A percentile compares a stretch with the other conserved stretches of the same genome.
phyloP scores from a whole-genome alignment of 2,888 invertebrate genomes.

The Cephus pygmeus region DNA sequence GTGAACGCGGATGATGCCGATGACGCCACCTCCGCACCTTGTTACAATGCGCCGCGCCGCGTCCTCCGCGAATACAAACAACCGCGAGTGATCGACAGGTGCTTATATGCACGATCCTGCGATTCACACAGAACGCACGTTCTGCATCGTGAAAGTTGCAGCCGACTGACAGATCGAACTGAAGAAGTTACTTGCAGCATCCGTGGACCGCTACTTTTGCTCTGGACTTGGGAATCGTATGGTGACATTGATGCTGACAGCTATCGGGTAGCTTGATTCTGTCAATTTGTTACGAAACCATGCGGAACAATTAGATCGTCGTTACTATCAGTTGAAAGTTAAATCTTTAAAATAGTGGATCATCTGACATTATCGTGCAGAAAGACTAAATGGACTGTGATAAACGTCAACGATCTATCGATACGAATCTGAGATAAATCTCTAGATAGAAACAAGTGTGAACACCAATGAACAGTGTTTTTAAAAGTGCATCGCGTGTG shows the following conservation, averaged over 20 bases:
- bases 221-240: not conserved
- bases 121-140: not conserved
- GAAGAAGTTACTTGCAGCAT: not conserved
- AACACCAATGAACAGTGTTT: not conserved
- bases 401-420: not conserved
- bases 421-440: not conserved
- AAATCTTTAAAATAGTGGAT: not conserved
- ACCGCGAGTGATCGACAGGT: not conserved
- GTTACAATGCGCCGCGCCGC: not conserved
- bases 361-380: not conserved
- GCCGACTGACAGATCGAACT: not conserved
- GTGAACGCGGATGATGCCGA: not conserved
- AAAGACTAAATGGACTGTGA: not conserved
- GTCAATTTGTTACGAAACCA: not conserved
- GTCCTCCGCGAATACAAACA: not conserved
- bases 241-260: not conserved
- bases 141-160: not conserved
- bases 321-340: not conserved
- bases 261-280: not conserved
- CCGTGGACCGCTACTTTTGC: not conserved
- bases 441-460: not conserved
- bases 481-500: constrained; percentile 7
- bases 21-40: constrained; percentile 8
- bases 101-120: not conserved
- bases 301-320: not conserved